These are phyloP conservation scores for Folsomia candida DNA, from an alignment of 2,888 invertebrate species.

Conservation along the genomic window DNA sequence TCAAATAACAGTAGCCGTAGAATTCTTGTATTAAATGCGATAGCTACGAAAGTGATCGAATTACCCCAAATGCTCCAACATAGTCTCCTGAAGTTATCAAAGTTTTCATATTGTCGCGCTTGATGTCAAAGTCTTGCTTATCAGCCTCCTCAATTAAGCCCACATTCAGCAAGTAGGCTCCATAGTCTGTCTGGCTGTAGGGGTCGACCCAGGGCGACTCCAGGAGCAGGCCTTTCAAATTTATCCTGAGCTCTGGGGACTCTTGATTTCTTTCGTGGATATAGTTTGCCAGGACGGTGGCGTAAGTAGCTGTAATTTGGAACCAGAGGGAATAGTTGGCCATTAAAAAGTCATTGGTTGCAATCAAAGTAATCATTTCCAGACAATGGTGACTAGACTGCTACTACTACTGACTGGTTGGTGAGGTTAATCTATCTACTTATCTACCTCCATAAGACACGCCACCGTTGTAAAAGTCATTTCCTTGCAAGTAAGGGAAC, in stretches of 20 bases:
- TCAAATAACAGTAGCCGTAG: no score
- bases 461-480: slow-evolving; percentile 19
- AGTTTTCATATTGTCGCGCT: neutral
- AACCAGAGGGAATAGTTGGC: no score
- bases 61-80: no score
- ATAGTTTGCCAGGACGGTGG: slow-evolving; percentile 12
- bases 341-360: neutral
- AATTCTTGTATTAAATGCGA: no score
- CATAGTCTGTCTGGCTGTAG: neutral
- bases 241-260: neutral
- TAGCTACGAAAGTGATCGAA: no score
- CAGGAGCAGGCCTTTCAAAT: neutral
- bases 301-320: slow-evolving; percentile 19
- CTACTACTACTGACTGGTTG: no score
- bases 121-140: neutral
- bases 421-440: no score
- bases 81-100: no score
- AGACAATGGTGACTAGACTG: no score
- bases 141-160: neutral
- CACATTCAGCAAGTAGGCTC: neutral
- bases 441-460: slow-evolving; percentile 25
- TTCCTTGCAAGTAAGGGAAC: slow-evolving; percentile 27
- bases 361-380: no score
- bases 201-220: neutral
- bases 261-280: slow-evolving; percentile 51